Conservation (phyloP, 2,113 vertebrate species). For the Chlamydotis undulata region DNA sequence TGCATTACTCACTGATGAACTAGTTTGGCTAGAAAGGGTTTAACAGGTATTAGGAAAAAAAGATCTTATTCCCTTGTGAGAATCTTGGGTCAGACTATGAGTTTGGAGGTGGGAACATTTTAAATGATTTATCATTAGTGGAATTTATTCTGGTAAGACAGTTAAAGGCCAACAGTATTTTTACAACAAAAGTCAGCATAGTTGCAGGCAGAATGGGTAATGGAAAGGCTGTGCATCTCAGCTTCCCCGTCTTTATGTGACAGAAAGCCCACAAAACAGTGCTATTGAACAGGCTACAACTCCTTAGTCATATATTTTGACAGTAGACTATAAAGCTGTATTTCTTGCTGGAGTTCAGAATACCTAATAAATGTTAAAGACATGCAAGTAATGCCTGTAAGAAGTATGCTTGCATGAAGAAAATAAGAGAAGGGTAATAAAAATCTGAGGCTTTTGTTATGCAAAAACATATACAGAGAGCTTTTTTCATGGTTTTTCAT, state of each 20-base stretch:
- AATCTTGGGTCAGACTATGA: neutral
- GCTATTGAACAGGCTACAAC: neutral
- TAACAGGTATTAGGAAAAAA: neutral
- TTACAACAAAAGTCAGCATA: neutral
- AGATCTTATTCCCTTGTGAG: neutral
- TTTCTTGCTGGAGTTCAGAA: neutral
- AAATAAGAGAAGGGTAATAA: neutral
- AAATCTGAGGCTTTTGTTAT: neutral
- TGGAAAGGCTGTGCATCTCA: neutral
- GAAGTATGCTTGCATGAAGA: neutral
- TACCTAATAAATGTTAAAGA: neutral
- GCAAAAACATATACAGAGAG: neutral
- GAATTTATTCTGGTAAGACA: neutral
- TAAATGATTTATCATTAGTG: neutral
- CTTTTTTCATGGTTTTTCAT: neutral
- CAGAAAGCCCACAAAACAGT: neutral
- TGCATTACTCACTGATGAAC: neutral
- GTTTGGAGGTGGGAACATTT: neutral
- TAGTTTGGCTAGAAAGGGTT: neutral
- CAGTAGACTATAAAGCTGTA: neutral
- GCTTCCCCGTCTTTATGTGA: neutral
- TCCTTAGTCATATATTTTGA: neutral
- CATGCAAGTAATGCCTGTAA: fast-evolving
- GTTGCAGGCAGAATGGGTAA: neutral
- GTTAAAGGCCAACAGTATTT: neutral